Evolutionary conservation across 2,797 vertebrate species (phyloP).

Genomic region (Dipus sagitta): DNA sequence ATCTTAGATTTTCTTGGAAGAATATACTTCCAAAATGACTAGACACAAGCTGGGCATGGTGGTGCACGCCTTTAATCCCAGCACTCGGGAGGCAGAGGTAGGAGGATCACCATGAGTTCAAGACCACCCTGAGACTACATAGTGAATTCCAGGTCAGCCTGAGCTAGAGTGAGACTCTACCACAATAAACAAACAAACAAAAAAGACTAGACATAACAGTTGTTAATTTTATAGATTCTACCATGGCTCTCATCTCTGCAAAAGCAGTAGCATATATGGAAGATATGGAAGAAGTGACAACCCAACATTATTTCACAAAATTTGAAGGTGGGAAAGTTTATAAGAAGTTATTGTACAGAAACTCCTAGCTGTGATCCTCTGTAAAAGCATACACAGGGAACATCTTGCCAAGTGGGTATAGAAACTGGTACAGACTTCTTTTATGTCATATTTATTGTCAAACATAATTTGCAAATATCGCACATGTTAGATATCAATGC

Average conservation of each 20-base stretch:
- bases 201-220: slow-evolving; percentile 17
- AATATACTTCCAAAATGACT: background rate
- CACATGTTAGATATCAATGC: background rate
- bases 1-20: slow-evolving; percentile 7
- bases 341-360: background rate
- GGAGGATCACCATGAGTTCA: too few relatives aligned
- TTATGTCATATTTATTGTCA: background rate
- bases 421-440: background rate
- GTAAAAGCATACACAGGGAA: background rate
- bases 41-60: too few relatives aligned
- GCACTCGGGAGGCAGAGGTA: too few relatives aligned
- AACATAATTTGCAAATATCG: slow-evolving; percentile 17
- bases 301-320: background rate
- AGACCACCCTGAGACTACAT: too few relatives aligned
- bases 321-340: background rate
- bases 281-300: background rate
- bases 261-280: background rate
- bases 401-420: background rate
- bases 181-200: too few relatives aligned
- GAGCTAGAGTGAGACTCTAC: too few relatives aligned
- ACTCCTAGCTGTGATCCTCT: background rate
- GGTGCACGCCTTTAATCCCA: too few relatives aligned
- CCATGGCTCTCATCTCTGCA: slow-evolving; percentile 8
- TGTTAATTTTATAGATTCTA: slow-evolving; percentile 5
- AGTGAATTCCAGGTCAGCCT: too few relatives aligned